Conservation (phyloP, 2,797 vertebrate species). For the Halcyon leucocephala region DNA sequence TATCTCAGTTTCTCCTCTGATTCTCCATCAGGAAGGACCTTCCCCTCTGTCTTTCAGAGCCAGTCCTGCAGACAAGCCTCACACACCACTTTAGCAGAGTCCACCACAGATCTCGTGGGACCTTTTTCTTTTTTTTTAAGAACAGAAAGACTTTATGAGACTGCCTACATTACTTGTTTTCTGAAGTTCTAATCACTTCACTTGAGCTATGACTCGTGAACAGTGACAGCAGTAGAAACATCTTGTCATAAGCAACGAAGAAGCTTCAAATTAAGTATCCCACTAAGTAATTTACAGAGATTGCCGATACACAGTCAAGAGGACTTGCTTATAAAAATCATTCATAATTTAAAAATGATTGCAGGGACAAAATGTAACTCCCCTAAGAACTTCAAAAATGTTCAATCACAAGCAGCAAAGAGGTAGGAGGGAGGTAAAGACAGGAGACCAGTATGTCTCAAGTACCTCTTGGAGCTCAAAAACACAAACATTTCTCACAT, state of each 20-base stretch:
- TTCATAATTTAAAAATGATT: constrained; percentile 14
- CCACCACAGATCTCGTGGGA: not conserved
- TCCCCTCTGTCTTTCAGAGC: not conserved
- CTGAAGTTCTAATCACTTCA: constrained; percentile 44
- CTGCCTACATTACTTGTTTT: not conserved
- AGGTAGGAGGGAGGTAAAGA: not conserved
- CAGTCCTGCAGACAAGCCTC: not conserved
- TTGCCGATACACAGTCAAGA: constrained; percentile 32
- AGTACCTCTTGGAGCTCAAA: not conserved
- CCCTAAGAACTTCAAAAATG: not conserved
- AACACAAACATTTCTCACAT: not conserved
- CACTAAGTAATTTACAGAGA: constrained; percentile 41
- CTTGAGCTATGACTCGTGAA: constrained; percentile 53
- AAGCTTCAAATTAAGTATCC: constrained; percentile 59
- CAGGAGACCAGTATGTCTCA: not conserved
- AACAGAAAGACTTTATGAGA: not conserved
- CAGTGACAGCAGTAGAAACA: constrained; percentile 65
- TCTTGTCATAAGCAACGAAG: constrained; percentile 62
- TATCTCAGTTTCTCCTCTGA: not conserved
- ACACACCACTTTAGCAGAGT: not conserved
- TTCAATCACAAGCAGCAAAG: not conserved
- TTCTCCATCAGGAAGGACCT: not conserved
- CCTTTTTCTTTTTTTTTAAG: not conserved
- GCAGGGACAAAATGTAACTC: constrained; percentile 20
- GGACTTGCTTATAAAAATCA: constrained; percentile 4